Evolutionary conservation across 2,113 vertebrate genomes (phyloP), one percentile per base, ranked within the genome.

Genomic region (Peromyscus polionotus): DNA sequence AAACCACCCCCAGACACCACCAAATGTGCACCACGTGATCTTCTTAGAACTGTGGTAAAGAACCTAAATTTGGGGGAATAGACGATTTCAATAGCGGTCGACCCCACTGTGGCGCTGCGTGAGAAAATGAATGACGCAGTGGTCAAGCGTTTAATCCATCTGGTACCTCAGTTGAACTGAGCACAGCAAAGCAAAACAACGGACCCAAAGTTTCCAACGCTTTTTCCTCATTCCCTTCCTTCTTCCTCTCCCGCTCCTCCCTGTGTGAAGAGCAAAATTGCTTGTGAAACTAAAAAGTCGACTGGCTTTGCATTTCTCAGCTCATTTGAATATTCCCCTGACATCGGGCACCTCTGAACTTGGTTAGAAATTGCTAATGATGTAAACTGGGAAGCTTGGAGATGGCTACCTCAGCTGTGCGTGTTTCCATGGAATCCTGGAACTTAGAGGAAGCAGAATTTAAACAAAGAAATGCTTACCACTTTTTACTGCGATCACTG

Each of bases 111-210:
- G 28, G 20, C 42, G 31, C 72, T 73, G 31, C 36, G 19, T 70
- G 51, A 96, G 61, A 39, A 95, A 48, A 91, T 68, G 79, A 51
- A 20, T 13, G 36, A 42, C 77, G 28, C 68, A 54, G 59, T 94
- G 31, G 90, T 97, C 91, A 97, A 96, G 96, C 87, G 59, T 68
- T n/a, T 84, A 19, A 63, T 7, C 79, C 77, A 59, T 45, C 51
- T 63, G 83, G 19, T 59, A 88, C 79, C n/a, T 48, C 90, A 92
- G 20, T 91, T 70, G 97, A 48, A 51, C 33, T 68, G 48, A 92
- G 72, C 33, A 65, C 33, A 96, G 26, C 84, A 70, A 57, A 72
- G 33, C n/a, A 80, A 75, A 5, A 17, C 8, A 63, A 65, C 4
- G 24, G 28, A 11, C 68, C 19, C 14, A 39, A 39, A n/a, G 83